Evolutionary conservation across 2,797 vertebrate genomes (phyloP).

Genomic region (Enteromius trimaculatus): DNA sequence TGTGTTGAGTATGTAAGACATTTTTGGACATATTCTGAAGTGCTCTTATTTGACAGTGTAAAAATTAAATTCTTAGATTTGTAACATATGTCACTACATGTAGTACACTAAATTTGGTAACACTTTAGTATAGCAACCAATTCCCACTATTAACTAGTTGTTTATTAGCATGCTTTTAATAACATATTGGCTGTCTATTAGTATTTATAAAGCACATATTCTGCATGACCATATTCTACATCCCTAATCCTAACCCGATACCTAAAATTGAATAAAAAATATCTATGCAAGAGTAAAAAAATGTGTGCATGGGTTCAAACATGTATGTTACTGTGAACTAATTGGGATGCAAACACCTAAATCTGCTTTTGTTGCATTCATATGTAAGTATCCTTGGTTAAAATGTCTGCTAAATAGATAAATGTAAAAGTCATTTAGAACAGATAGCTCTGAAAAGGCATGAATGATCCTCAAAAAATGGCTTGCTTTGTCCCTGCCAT

Average conservation of each 20-base stretch:
- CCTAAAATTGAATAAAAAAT: neutral
- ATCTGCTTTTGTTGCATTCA: neutral
- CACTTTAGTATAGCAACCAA: too few species aligned
- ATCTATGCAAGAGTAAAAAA: neutral
- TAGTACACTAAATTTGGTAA: too few species aligned
- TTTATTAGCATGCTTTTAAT: too few species aligned
- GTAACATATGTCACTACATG: too few species aligned
- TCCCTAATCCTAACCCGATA: too few species aligned
- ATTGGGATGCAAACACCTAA: neutral
- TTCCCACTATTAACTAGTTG: too few species aligned
- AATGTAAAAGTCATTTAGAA: neutral
- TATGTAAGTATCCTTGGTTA: neutral
- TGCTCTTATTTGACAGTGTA: neutral
- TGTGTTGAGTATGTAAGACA: neutral
- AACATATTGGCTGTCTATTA: too few species aligned
- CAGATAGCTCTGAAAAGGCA: slow-evolving; percentile 23
- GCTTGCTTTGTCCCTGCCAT: slow-evolving; percentile 37
- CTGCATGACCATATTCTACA: too few species aligned
- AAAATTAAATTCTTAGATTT: neutral
- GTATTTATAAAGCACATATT: too few species aligned
- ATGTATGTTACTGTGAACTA: neutral
- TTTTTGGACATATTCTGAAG: neutral
- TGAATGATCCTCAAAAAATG: slow-evolving; percentile 38
- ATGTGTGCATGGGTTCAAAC: too few species aligned
- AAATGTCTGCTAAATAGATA: neutral